A percentile compares a stretch with the other conserved stretches of the same genome.
Evolutionary conservation across 2,888 invertebrate genomes (phyloP).

Genomic region (Philonicus albiceps): DNA sequence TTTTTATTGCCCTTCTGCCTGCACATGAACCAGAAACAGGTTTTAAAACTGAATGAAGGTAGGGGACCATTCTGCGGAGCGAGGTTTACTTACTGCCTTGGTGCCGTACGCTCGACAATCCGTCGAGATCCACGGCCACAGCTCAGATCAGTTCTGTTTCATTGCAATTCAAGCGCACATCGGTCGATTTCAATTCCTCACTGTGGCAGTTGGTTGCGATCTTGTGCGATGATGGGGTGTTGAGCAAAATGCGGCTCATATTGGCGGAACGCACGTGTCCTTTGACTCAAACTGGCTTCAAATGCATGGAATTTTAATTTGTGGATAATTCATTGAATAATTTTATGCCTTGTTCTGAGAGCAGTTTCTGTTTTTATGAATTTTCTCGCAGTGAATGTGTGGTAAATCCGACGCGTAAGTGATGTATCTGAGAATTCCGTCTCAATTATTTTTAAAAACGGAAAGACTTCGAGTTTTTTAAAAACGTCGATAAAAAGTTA

Average conservation of each 20-base stretch:
- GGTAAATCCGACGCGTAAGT: not conserved
- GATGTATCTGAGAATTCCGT: not conserved
- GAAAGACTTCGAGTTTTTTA: not conserved
- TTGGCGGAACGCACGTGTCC: not conserved
- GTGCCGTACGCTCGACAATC: not conserved
- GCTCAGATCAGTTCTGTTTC: not conserved
- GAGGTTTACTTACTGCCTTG: not conserved
- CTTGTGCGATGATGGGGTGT: not conserved
- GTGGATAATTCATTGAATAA: not conserved
- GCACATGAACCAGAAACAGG: not conserved
- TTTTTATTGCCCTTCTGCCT: not conserved
- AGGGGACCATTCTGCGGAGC: not conserved
- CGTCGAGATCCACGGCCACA: not conserved
- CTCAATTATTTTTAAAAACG: not conserved
- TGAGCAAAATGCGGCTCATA: not conserved
- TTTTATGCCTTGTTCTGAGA: not conserved
- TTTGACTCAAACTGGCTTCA: not conserved
- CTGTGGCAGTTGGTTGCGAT: not conserved
- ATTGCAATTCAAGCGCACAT: not conserved
- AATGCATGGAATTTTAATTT: not conserved
- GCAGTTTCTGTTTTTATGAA: not conserved
- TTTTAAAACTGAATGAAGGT: not conserved
- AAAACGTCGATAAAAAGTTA: not conserved
- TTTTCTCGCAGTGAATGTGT: not conserved
- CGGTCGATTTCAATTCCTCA: not conserved